phyloP scores from a whole-genome alignment of 2,888 invertebrate genomes.

The Willowsia nigromaculata region DNA sequence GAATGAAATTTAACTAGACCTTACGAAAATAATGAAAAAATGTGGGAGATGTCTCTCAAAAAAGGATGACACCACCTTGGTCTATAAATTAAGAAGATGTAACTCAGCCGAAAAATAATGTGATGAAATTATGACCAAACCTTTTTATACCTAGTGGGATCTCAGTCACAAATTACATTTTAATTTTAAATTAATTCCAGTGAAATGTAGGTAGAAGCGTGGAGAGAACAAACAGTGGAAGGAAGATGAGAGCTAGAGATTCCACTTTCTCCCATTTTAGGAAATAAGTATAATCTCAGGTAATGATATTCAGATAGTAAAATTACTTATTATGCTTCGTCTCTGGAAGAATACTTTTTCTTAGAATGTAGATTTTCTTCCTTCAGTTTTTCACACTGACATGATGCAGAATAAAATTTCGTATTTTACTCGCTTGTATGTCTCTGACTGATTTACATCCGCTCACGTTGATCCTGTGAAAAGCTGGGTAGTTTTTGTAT shows the following conservation, averaged over 20 bases:
- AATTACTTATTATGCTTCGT: conserved; percentile 13
- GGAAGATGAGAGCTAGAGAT: not conserved
- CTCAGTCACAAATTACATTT: conserved; percentile 28
- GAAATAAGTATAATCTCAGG: not conserved
- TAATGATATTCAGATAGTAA: conserved; percentile 13
- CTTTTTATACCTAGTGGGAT: not conserved
- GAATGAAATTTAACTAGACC: too few relatives aligned
- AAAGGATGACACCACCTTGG: not conserved
- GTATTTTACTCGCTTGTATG: not conserved
- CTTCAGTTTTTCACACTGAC: not conserved
- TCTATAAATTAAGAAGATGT: not conserved
- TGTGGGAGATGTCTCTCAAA: too few relatives aligned
- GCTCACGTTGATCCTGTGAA: not conserved
- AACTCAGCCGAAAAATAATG: not conserved
- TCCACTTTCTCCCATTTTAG: not conserved
- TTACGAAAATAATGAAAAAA: too few relatives aligned
- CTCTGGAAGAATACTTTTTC: not conserved
- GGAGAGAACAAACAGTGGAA: not conserved
- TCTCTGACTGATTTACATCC: conserved; percentile 30
- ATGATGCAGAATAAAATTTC: not conserved
- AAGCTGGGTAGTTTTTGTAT: not conserved
- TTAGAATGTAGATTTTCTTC: conserved; percentile 1
- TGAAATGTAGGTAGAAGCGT: not conserved
- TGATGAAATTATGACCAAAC: not conserved
- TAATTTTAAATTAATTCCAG: conserved; percentile 31